Conservation (phyloP, 2,113 vertebrate genomes). For the Oncorhynchus tshawytscha region DNA sequence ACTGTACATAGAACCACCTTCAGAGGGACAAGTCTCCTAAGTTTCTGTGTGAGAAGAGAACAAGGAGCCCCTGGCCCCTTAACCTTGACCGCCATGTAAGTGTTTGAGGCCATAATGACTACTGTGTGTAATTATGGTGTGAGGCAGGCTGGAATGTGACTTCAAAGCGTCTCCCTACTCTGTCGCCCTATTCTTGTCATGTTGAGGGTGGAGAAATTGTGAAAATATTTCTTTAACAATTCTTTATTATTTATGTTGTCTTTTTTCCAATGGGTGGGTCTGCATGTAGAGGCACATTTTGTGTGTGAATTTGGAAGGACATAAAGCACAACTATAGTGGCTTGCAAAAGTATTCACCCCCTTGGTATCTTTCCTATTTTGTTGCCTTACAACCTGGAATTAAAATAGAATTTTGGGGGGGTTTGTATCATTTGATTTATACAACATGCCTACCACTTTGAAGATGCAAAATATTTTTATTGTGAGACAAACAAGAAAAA, state of each 20-base stretch:
- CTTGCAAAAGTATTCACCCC: too few species aligned
- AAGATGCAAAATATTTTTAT: too few species aligned
- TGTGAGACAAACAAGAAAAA: too few species aligned
- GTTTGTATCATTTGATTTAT: too few species aligned
- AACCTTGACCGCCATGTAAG: slow-evolving; percentile 30
- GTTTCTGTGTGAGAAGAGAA: slow-evolving; percentile 12
- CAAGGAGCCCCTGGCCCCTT: background rate
- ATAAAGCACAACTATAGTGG: too few species aligned
- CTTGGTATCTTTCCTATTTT: too few species aligned
- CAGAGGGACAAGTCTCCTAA: slow-evolving; percentile 11
- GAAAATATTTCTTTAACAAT: slow-evolving; percentile 2
- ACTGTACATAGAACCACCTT: background rate
- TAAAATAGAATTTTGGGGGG: too few species aligned
- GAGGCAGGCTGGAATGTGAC: slow-evolving; percentile 20
- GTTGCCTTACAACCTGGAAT: too few species aligned
- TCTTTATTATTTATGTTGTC: background rate
- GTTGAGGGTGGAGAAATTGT: background rate
- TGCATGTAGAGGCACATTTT: too few species aligned
- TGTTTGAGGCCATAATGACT: slow-evolving; percentile 22
- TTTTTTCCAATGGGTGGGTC: too few species aligned
- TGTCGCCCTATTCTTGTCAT: background rate
- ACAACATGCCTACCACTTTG: too few species aligned
- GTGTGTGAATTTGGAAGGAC: too few species aligned
- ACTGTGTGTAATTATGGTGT: slow-evolving; percentile 28
- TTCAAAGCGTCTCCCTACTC: slow-evolving; percentile 13